Conservation (phyloP, 2,797 vertebrate genomes). For the Psittacula derbiana region DNA sequence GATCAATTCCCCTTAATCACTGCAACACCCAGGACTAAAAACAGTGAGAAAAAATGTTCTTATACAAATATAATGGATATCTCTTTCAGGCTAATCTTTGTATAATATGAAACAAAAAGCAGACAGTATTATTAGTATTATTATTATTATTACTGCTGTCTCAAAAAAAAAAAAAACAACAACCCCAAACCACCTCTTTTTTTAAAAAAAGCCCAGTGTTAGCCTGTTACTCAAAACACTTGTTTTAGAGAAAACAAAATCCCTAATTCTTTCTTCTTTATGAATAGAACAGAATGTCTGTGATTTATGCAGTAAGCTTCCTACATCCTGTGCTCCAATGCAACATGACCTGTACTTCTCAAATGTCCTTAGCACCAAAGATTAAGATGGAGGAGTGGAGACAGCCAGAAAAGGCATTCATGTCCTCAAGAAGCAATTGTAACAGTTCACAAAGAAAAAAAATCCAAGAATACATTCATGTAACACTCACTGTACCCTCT, state of each 20-base stretch:
- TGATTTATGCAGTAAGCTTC: not conserved
- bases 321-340: not conserved
- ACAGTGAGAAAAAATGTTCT: not conserved
- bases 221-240: conserved; percentile 8
- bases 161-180: too few species aligned
- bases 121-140: not conserved
- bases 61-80: conserved; percentile 25
- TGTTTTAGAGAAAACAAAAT: conserved; percentile 9
- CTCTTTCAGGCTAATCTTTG: conserved; percentile 10
- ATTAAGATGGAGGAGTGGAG: not conserved
- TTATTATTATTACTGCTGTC: not conserved
- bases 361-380: not conserved
- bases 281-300: not conserved
- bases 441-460: conserved; percentile 2
- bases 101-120: conserved; percentile 28
- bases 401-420: not conserved
- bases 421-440: conserved; percentile 12
- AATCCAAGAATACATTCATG: not conserved
- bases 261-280: not conserved
- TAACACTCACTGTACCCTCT: not conserved
- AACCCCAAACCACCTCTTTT: not conserved
- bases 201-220: not conserved
- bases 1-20: conserved; percentile 53
- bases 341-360: not conserved
- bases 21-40: not conserved